Percentiles rank a stretch among this genome's conserved stretches.
phyloP scores from a whole-genome alignment of 2,888 invertebrate species.

The Agrotis clavis region DNA sequence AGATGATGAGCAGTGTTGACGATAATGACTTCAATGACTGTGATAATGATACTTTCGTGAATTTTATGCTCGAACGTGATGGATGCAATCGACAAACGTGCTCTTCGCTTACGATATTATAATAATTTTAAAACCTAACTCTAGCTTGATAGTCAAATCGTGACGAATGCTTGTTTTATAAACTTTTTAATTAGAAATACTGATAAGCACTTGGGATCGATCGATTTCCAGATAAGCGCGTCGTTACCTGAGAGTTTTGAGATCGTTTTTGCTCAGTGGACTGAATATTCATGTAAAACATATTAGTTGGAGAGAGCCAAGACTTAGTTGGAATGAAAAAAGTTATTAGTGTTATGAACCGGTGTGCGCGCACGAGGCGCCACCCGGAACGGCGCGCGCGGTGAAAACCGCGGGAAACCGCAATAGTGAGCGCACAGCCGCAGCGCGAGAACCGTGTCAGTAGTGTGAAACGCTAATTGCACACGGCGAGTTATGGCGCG shows the following conservation, averaged over 20 bases:
- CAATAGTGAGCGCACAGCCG: conserved; percentile 82
- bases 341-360: conserved; percentile 83
- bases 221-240: conserved; percentile 41
- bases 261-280: conserved; percentile 35
- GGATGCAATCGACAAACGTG: conserved; percentile 67
- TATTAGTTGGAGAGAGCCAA: conserved; percentile 75
- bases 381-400: conserved; percentile 89
- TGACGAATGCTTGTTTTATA: conserved; percentile 58
- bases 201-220: conserved; percentile 54
- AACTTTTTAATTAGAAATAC: conserved; percentile 57
- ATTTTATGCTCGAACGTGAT: conserved; percentile 66
- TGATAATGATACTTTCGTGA: conserved; percentile 67
- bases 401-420: conserved; percentile 90
- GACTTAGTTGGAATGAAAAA: conserved; percentile 75
- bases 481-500: conserved; percentile 80
- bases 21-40: conserved; percentile 64
- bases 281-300: conserved; percentile 52
- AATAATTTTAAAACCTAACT: conserved; percentile 50
- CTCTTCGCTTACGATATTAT: conserved; percentile 56
- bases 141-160: conserved; percentile 53
- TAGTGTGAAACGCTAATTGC: conserved; percentile 90
- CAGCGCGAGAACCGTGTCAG: conserved; percentile 90
- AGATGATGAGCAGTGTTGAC: conserved; percentile 65
- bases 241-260: conserved; percentile 22
- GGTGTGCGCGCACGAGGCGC: conserved; percentile 84